Conservation (phyloP, 2,113 vertebrate genomes). For the Dicaeum eximium region DNA sequence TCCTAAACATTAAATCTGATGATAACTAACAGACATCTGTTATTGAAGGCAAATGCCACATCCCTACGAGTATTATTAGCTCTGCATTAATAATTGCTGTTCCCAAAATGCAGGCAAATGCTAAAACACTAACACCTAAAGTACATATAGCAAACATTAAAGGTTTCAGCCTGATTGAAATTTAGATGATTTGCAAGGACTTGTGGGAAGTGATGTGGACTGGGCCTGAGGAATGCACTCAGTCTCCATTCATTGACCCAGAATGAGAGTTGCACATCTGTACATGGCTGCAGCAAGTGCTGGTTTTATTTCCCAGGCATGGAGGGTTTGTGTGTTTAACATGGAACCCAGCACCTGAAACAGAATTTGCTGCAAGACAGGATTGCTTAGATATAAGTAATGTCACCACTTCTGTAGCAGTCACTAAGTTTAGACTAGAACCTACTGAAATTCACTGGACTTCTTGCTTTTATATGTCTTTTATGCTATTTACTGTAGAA, state of each 20-base stretch:
- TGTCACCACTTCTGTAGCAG: background rate
- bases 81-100: background rate
- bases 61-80: background rate
- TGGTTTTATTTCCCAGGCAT: background rate
- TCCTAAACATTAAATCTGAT: background rate
- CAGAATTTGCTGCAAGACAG: background rate
- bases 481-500: background rate
- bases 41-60: background rate
- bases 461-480: background rate
- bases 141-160: background rate
- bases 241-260: rapidly evolving
- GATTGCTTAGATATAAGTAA: background rate
- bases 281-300: background rate
- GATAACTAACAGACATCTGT: background rate
- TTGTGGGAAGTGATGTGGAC: background rate
- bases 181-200: background rate
- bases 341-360: background rate
- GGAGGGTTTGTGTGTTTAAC: background rate
- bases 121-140: background rate
- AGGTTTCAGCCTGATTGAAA: background rate
- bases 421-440: background rate
- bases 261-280: background rate
- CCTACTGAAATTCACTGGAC: background rate
- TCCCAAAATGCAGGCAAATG: background rate
- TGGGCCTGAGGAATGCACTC: background rate